Evolutionary conservation across 2,113 vertebrate species (phyloP).

Genomic region (Clarias magur): DNA sequence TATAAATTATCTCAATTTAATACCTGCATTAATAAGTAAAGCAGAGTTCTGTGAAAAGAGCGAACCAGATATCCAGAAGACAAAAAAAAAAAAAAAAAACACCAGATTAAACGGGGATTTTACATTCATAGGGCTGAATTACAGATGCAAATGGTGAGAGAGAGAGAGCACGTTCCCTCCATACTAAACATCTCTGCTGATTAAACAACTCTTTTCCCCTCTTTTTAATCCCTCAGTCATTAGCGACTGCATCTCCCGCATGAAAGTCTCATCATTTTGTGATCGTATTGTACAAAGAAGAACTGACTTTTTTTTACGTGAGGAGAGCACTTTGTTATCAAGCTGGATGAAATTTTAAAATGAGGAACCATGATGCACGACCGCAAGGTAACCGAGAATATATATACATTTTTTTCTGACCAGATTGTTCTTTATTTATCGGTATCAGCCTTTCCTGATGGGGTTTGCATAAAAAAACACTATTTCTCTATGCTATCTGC

Average conservation of each 20-base stretch:
- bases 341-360: slow-evolving; percentile 30
- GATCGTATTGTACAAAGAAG: slow-evolving; percentile 49
- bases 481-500: too few relatives aligned
- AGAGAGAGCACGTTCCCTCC: not conserved
- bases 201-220: slow-evolving; percentile 57
- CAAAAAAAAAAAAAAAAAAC: slow-evolving; percentile 31
- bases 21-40: slow-evolving; percentile 1
- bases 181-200: slow-evolving; percentile 57
- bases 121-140: slow-evolving; percentile 44
- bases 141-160: slow-evolving; percentile 47
- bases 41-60: not conserved
- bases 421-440: too few relatives aligned
- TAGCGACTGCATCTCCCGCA: slow-evolving; percentile 57
- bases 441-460: too few relatives aligned
- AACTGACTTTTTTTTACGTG: slow-evolving; percentile 42
- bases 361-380: not conserved
- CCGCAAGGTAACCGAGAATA: not conserved
- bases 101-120: slow-evolving; percentile 52
- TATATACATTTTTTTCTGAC: too few relatives aligned
- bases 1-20: slow-evolving; percentile 1
- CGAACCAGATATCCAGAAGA: slow-evolving; percentile 15
- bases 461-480: not conserved
- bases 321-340: not conserved
- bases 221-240: slow-evolving; percentile 59
- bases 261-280: slow-evolving; percentile 56